These are phyloP conservation scores for Prietella phreatophila DNA, from an alignment of 2,113 vertebrate genomes.

Conservation along the genomic window DNA sequence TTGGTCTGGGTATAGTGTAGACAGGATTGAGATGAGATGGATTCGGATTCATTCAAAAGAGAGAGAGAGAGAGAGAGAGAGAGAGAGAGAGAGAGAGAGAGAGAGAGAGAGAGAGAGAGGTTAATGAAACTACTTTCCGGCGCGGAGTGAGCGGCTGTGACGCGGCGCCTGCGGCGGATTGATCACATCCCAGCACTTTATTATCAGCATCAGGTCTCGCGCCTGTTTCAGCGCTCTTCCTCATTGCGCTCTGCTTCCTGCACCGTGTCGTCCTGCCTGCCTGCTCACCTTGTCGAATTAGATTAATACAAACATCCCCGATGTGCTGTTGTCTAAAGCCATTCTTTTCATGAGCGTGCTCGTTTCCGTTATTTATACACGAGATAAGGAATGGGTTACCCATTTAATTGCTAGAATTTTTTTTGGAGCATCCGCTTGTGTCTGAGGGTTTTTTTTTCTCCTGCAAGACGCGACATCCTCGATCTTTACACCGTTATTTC, in stretches of 20 bases:
- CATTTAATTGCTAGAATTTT: constrained; percentile 26
- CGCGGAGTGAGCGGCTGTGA: constrained; percentile 59
- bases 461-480: constrained; percentile 5
- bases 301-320: not conserved
- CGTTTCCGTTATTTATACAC: constrained; percentile 30
- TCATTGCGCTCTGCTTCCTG: constrained; percentile 20
- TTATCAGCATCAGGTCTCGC: constrained; percentile 62
- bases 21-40: too few relatives aligned
- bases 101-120: too few relatives aligned
- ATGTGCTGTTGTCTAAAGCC: constrained; percentile 8
- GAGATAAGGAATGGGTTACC: not conserved
- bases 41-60: too few relatives aligned
- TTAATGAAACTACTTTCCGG: constrained; percentile 33
- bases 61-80: too few relatives aligned
- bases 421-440: constrained; percentile 24
- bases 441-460: constrained; percentile 14
- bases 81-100: too few relatives aligned
- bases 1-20: not conserved
- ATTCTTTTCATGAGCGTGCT: constrained; percentile 29
- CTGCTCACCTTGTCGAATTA: constrained; percentile 30
- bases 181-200: constrained; percentile 56
- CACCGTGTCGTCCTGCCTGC: not conserved
- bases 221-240: constrained; percentile 45
- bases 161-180: constrained; percentile 62
- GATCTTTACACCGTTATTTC: constrained; percentile 27